These are phyloP conservation scores for Pogonus chalceus DNA, from an alignment of 1,140 invertebrate species.

Conservation along the genomic window DNA sequence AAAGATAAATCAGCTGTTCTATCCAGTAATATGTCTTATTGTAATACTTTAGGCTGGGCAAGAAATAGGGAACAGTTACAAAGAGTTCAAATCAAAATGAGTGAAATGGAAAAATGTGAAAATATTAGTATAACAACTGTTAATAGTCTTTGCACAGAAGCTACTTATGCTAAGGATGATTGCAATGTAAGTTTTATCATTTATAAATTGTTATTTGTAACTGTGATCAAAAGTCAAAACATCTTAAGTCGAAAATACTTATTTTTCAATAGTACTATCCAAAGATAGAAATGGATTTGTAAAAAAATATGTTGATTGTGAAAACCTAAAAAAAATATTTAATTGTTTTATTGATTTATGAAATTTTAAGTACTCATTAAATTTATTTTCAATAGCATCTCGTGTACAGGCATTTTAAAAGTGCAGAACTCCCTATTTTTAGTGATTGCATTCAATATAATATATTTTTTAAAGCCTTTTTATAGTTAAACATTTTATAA, in stretches of 20 bases:
- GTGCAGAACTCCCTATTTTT: no score
- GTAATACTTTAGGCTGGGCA: slow-evolving; percentile 75
- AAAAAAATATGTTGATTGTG: no score
- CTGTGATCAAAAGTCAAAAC: background rate
- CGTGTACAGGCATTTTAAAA: no score
- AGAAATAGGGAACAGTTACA: slow-evolving; percentile 68
- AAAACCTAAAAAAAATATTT: no score
- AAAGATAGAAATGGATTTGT: no score
- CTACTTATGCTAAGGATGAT: slow-evolving; percentile 65
- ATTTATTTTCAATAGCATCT: no score
- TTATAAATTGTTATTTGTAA: background rate
- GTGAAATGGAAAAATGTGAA: slow-evolving; percentile 67
- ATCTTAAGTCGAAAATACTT: no score
- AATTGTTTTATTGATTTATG: no score
- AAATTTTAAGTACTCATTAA: no score
- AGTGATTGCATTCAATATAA: no score
- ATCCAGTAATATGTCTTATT: slow-evolving; percentile 37
- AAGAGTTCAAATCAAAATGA: slow-evolving; percentile 60
- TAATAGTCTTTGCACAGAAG: slow-evolving; percentile 73
- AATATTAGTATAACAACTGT: slow-evolving; percentile 72
- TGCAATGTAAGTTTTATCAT: slow-evolving; percentile 67
- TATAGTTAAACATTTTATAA: no score
- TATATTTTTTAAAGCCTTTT: no score
- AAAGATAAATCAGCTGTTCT: slow-evolving; percentile 27
- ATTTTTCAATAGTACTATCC: background rate